Conservation (phyloP, 1,140 invertebrate species). For the Bombus difficillimus region DNA sequence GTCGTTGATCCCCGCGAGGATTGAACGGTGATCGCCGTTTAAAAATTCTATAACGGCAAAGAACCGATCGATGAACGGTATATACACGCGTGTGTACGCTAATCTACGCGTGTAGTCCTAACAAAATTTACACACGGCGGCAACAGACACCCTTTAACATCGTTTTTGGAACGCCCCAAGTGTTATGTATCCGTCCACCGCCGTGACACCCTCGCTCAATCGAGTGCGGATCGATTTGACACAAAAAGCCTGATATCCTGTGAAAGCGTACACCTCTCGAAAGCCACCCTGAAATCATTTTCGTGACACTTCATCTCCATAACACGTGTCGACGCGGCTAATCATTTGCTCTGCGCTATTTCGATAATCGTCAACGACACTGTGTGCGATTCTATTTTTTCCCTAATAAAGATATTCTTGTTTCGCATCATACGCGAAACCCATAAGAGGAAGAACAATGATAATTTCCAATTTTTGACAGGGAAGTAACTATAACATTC, state of each 20-base stretch:
- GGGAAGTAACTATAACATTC: too few species aligned
- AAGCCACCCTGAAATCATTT: slow-evolving; percentile 56
- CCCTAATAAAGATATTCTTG: background rate
- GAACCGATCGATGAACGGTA: background rate
- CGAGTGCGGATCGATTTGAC: slow-evolving; percentile 69
- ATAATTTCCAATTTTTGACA: too few species aligned
- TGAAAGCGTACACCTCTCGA: slow-evolving; percentile 50
- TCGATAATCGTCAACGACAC: background rate
- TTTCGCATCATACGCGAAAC: background rate
- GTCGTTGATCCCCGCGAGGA: background rate
- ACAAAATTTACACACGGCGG: slow-evolving; percentile 37
- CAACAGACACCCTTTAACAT: slow-evolving; percentile 64
- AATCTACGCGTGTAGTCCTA: background rate
- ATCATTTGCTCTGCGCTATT: slow-evolving; percentile 12
- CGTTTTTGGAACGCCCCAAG: slow-evolving; percentile 63
- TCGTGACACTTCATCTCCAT: slow-evolving; percentile 44
- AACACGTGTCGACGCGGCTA: slow-evolving; percentile 55
- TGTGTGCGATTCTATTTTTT: background rate
- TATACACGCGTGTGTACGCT: background rate
- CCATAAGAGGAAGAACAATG: too few species aligned
- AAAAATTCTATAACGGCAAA: background rate
- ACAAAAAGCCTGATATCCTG: slow-evolving; percentile 62
- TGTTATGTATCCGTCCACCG: slow-evolving; percentile 56
- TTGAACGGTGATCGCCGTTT: background rate
- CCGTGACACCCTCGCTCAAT: slow-evolving; percentile 63